Conservation (phyloP, 1,140 invertebrate species). For the Bilobella aurantiaca region DNA sequence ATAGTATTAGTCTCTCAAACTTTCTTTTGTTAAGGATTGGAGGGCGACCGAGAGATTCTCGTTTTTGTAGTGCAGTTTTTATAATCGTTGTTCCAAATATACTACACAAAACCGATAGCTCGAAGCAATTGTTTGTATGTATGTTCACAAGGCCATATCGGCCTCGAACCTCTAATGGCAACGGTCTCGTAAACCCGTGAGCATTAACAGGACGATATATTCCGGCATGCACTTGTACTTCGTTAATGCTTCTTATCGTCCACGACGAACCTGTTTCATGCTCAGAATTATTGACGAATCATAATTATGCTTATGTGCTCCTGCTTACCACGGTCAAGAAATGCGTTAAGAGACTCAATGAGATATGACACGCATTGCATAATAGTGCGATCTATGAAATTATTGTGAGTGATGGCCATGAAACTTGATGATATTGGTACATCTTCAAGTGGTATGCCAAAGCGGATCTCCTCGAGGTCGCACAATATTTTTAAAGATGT, state of each 20-base stretch:
- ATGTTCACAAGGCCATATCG: background rate
- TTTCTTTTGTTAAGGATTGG: background rate
- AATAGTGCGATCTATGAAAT: background rate
- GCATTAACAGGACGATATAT: background rate
- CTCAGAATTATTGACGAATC: background rate
- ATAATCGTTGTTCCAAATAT: background rate
- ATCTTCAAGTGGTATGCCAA: background rate
- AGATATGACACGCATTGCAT: background rate
- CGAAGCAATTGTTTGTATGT: background rate
- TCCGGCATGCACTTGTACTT: background rate
- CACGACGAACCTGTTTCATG: background rate
- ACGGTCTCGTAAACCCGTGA: background rate
- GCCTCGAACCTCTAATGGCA: background rate
- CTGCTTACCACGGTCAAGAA: background rate
- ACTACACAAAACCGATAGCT: background rate
- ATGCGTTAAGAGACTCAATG: background rate
- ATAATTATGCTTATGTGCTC: background rate
- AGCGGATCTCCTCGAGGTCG: background rate
- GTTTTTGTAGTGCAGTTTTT: background rate
- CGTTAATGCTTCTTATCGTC: background rate
- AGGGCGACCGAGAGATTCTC: background rate
- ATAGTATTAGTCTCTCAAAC: background rate
- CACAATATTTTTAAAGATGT: background rate
- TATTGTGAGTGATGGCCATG: background rate
- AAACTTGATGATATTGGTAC: background rate